Conservation (phyloP, 2,797 vertebrate species). For the Cossypha dichroa region DNA sequence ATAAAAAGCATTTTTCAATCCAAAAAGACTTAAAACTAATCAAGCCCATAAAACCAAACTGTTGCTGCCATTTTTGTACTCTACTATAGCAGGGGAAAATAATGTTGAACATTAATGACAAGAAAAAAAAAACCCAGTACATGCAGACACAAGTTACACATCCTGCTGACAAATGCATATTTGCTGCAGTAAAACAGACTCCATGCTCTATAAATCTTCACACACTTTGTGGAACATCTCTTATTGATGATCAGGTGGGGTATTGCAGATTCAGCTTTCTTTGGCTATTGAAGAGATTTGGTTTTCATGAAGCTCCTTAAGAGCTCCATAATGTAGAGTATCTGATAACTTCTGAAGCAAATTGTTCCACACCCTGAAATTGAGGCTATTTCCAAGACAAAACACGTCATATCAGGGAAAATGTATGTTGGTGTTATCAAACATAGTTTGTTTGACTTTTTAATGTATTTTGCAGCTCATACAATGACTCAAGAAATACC, state of each 20-base stretch:
- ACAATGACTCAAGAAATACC: background rate
- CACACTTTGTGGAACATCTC: background rate
- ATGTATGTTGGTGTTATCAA: background rate
- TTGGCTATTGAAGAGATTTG: background rate
- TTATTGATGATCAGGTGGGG: accelerated
- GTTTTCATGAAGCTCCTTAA: background rate
- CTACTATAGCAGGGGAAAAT: background rate
- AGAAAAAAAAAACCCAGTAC: background rate
- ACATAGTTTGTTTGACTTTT: background rate
- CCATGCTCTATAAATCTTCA: background rate
- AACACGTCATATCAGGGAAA: background rate
- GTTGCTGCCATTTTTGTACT: background rate
- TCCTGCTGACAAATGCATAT: background rate
- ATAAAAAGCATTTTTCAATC: background rate
- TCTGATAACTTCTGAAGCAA: background rate
- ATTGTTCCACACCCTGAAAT: background rate
- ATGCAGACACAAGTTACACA: background rate
- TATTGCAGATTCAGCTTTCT: background rate
- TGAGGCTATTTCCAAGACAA: background rate
- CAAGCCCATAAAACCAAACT: background rate
- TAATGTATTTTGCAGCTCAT: background rate
- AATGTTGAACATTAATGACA: background rate
- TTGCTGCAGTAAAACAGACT: background rate
- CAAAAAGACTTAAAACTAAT: background rate
- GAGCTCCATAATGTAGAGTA: background rate